Evolutionary conservation across 2,888 invertebrate genomes (phyloP), one percentile per base, ranked within the genome.

Genomic region (Ommatoiulus sabulosus): DNA sequence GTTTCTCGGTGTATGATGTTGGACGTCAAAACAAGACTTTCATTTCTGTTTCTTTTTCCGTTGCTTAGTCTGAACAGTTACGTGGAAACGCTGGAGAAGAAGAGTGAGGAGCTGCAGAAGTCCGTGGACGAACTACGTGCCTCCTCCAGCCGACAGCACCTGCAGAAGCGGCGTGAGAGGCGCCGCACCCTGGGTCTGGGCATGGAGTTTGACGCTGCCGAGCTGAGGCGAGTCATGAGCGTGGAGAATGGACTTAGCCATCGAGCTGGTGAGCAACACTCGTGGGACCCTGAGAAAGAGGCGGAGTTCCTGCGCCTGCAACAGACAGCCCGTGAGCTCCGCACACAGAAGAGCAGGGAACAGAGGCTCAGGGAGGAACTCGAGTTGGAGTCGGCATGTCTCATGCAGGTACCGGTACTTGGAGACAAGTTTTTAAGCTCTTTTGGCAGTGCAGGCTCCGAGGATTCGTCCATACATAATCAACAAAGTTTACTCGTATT

Each of bases 161-260:
- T 72, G 84, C 84, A 88, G 88, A 88, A 88, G 20, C 72, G 84
- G n/a, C 84, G 88, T 15, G 88, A 88, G 20, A 20, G 88, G 86
- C 43, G 88, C n/a, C 88, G 88, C 20, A 88, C 88, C 20, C 72
- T 84, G 46, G 87, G 87, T 20, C 52, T 87, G 46, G 52, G 87
- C 46, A 52, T 52, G 52, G 87, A 87, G 87, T 87, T 87, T 52
- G 87, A 87, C 17, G 52, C 87, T 15, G 87, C 87, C 52, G 87
- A 87, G 24, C 52, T 87, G 44, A 35, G 88, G 48, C 84, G 88
- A 3, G 84, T 44, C 10, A 46, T 84, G 44, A 88, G 88, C 84
- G 80, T 87, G 63, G 44, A 88, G 84, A 88, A 57, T 84, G 44
- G 84, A 2, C 46, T 80, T 44, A 43, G 85, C 86, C 15, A n/a